phyloP scores from a whole-genome alignment of 2,113 vertebrate species.

The Anas platyrhynchos region DNA sequence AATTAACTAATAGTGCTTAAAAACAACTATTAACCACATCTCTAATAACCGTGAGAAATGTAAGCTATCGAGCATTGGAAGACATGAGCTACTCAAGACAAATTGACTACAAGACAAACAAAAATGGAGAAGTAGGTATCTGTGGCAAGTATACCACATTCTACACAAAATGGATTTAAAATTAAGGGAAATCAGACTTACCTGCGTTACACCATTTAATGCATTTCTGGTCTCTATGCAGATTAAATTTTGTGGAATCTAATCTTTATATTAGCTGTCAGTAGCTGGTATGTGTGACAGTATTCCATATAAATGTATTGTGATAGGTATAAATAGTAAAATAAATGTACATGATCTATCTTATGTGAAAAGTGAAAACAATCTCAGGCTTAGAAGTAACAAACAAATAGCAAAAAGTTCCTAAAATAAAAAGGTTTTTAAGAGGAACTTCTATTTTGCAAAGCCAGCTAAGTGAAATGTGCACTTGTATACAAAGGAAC shows the following conservation, averaged over 20 bases:
- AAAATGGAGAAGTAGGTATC: neutral
- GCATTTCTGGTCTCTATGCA: slow-evolving; percentile 67
- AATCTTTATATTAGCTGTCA: slow-evolving; percentile 65
- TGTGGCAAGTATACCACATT: neutral
- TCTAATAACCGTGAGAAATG: neutral
- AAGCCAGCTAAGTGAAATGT: slow-evolving; percentile 3
- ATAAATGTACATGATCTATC: slow-evolving; percentile 40
- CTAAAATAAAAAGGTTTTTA: neutral
- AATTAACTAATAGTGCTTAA: neutral
- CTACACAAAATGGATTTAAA: slow-evolving; percentile 3
- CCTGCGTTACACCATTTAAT: slow-evolving; percentile 28
- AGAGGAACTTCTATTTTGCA: slow-evolving; percentile 11
- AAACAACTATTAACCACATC: neutral
- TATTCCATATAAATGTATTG: slow-evolving; percentile 67
- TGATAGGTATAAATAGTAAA: slow-evolving; percentile 72
- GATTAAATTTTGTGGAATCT: slow-evolving; percentile 59
- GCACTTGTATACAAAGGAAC: neutral
- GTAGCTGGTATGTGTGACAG: slow-evolving; percentile 71
- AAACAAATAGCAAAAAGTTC: slow-evolving; percentile 4
- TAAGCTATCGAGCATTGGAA: neutral
- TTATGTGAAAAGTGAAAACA: slow-evolving; percentile 49
- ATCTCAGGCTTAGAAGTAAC: slow-evolving; percentile 64
- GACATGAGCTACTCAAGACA: neutral
- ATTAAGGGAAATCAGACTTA: slow-evolving; percentile 32
- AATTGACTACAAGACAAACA: neutral